Percentiles rank a stretch among this genome's conserved stretches.
phyloP scores from a whole-genome alignment of 1,140 invertebrate genomes.

The Papilio xuthus region DNA sequence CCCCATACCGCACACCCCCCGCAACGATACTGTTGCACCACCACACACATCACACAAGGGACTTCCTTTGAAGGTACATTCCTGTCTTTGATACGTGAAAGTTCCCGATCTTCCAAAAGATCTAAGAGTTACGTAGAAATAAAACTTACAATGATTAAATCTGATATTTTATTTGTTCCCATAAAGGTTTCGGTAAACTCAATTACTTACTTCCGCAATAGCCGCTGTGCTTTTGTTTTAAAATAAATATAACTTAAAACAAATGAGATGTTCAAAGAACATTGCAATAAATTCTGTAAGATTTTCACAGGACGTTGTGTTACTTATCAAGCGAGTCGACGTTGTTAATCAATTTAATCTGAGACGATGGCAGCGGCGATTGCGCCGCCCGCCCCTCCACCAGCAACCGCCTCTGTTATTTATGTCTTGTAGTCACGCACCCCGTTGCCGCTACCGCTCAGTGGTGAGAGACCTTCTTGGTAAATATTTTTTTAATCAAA shows the following conservation, averaged over 20 bases:
- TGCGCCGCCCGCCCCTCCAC: background rate
- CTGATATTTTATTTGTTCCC: no score
- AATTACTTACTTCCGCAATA: no score
- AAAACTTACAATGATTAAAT: no score
- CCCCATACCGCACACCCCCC: background rate
- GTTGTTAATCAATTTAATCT: constrained; percentile 23
- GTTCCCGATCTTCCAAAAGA: background rate
- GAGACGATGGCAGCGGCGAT: constrained; percentile 10
- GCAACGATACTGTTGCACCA: constrained; percentile 16
- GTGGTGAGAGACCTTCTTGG: background rate
- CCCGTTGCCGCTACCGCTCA: background rate
- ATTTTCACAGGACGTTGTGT: background rate
- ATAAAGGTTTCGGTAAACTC: no score
- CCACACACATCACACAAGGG: constrained; percentile 1
- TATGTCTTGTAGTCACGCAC: background rate
- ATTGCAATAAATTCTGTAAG: background rate
- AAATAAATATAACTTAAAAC: background rate
- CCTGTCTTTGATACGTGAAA: background rate
- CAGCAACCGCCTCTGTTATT: constrained; percentile 6
- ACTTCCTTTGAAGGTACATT: constrained; percentile 27
- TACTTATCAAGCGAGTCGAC: background rate
- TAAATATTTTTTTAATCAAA: no score
- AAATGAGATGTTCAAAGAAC: background rate
- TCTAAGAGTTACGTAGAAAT: background rate
- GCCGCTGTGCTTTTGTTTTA: no score